Evolutionary conservation across 1,140 invertebrate genomes (phyloP).

Genomic region (Berghia stephanieae): DNA sequence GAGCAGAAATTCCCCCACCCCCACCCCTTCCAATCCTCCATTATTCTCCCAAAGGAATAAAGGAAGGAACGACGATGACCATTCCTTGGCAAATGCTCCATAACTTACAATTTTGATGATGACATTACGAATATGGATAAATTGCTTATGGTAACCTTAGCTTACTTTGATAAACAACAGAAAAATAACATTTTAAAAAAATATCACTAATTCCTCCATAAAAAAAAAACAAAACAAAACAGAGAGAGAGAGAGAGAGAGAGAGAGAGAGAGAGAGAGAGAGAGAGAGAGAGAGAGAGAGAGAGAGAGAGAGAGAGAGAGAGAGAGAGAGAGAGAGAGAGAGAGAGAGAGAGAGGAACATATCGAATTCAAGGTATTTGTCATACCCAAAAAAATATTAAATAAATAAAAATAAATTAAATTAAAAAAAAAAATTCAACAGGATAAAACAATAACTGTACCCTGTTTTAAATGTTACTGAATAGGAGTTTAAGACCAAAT

Average conservation of each 20-base stretch:
- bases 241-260: background rate
- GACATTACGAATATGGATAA: too few species aligned
- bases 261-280: background rate
- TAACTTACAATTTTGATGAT: too few species aligned
- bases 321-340: background rate
- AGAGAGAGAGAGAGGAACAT: slow-evolving; percentile 13
- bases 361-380: background rate
- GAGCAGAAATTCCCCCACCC: too few species aligned
- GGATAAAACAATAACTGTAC: background rate
- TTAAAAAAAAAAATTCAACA: background rate
- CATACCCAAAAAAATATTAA: background rate
- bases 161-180: too few species aligned
- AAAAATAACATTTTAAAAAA: too few species aligned
- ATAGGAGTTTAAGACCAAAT: background rate
- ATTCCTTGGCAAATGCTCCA: too few species aligned
- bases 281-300: background rate
- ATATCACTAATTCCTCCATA: too few species aligned
- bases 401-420: background rate
- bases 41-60: too few species aligned
- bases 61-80: too few species aligned
- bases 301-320: background rate
- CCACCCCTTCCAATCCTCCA: too few species aligned
- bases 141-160: too few species aligned
- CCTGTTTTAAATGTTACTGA: background rate
- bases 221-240: too few species aligned